phyloP scores from a whole-genome alignment of 2,113 vertebrate species.

The Nicator chloris region DNA sequence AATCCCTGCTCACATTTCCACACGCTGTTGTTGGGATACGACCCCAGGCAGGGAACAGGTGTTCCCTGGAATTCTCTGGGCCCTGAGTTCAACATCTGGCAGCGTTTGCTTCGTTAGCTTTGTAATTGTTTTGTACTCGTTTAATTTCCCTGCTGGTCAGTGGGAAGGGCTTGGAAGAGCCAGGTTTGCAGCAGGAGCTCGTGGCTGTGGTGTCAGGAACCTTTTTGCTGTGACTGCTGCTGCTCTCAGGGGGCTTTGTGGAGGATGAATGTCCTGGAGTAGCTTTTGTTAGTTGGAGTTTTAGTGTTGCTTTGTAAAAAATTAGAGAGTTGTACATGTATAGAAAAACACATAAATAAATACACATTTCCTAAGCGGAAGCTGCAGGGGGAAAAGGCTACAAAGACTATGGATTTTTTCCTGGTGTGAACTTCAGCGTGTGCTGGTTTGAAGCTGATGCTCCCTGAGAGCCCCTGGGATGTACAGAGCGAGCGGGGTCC shows the following conservation, averaged over 20 bases:
- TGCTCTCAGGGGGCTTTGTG: accelerated
- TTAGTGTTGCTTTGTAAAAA: neutral
- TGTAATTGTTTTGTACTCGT: neutral
- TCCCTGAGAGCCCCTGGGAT: neutral
- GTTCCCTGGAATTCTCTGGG: neutral
- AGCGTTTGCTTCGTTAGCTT: neutral
- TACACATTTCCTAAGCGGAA: neutral
- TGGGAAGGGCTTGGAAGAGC: neutral
- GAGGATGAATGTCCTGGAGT: neutral
- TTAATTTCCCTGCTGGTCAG: neutral
- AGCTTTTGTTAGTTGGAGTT: neutral
- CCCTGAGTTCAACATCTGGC: neutral
- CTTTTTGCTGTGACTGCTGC: neutral
- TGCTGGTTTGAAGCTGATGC: neutral
- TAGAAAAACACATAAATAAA: neutral
- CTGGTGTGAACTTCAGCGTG: neutral
- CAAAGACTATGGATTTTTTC: neutral
- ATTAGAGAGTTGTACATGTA: accelerated
- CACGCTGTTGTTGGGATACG: accelerated
- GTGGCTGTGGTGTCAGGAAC: neutral
- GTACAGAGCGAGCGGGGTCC: accelerated
- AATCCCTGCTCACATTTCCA: accelerated
- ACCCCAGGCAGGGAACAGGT: neutral
- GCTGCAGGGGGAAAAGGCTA: neutral
- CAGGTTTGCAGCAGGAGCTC: neutral